Base-by-base conservation (phyloP, 2,797 vertebrate species). In the Telmatherina bonti region DNA sequence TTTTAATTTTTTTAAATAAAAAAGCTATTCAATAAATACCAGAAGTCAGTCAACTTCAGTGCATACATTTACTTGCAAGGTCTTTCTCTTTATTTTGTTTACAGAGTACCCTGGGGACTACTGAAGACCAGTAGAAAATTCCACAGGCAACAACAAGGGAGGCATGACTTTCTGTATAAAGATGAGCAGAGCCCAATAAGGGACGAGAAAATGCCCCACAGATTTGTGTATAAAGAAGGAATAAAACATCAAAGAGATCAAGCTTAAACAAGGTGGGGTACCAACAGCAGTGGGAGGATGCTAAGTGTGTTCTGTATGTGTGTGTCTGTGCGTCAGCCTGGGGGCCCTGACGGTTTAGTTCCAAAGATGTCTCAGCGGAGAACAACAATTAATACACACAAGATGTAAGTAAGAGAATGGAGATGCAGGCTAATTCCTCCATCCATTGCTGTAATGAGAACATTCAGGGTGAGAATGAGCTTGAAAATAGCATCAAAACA, bases 301-400 rank as follows among this genome's bases (percentile, higher is more conserved):
- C 68, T 79, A 53, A 76, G 76, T 85, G 84, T 84, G 81, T 57
- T 26, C 33, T 64, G 33, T 67, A 26, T 55, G 10, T 71, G 66
- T 75, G 75, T 67, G 69, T 69, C 36, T 72, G 69, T 8, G 64
- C 51, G 57, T 60, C 74, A 78, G 84, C 85, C 81, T 41, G 54
- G 72, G 77, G 82, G 85, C 52, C 59, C 72, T 53, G 8, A 72
- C 87, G 77, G 85, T 90, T 85, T 87, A 81, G 77, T 80, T 85
- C 72, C 69, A 76, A 83, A 87, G 66, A 86, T 29, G 75, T 84
- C 81, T 87, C 74, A 0, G 56, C 77, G 87, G 85, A 87, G 89
- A 89, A 90, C 76, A 86, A 86, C 87, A 87, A 85, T 91, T 90
- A 89, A 71, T 80, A 63, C 45, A 63, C 82, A 85, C 79, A 81